Evolutionary conservation across 2,113 vertebrate species (phyloP), one percentile per base, ranked within the genome.

Genomic region (Caranx melampygus): DNA sequence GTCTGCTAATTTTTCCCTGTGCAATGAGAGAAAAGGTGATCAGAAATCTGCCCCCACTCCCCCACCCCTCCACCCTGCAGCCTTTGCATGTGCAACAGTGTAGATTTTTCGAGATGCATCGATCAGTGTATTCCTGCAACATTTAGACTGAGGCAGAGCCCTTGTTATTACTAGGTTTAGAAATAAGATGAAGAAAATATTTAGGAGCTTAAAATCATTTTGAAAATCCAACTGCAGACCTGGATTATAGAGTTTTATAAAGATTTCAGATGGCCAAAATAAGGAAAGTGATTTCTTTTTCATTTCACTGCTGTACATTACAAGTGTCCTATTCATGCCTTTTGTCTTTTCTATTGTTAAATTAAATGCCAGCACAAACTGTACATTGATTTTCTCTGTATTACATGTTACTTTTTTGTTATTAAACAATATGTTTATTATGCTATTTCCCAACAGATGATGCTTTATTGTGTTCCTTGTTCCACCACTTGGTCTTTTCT

Each of bases 371-470:
- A 90, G 81, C 80, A 90, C 68, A 88, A 78, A 85, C 60, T 88
- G 86, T 91, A 64, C 58, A 86, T 65, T 58, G 14, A 83, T 86
- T 90, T 87, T 83, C 60, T 85, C 75, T 74, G 83, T 87, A 82
- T 81, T 88, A 87, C 91, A 88, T 87, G 77, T 87, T 85, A 79
- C 92, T 92, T 89, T 89, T 91, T 92, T 80, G 58, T 83, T 88
- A 90, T 83, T 74, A 81, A 88, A 89, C 18, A 34, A 37, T 79
- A 15, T 81, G 33, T 81, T 69, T 85, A 65, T 81, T 65, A 55
- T 71, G 55, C 57, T 51, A 83, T 86, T 79, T 85, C 73, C 64
- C 59, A 67, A 74, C 62, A 52, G 69, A 86, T 47, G 37, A 69
- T 16, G 0, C 1, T 10, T 72, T 13, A 0, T 51, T 87, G 15